Conservation (phyloP, 92 coral and sea anemone species). For the Phymanthus crucifer region DNA sequence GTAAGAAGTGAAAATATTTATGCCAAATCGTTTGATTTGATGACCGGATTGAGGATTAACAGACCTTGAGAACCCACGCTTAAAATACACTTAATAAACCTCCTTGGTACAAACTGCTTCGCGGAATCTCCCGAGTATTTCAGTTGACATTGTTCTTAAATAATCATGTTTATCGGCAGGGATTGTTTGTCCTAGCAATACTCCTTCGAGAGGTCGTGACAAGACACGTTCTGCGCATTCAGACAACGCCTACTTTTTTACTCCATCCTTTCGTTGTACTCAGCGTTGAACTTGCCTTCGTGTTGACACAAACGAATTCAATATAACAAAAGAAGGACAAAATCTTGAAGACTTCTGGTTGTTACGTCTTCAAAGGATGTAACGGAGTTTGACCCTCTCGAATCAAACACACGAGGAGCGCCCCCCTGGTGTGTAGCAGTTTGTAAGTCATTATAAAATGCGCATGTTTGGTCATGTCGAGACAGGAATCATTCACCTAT, state of each 20-base stretch:
- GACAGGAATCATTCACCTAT: not conserved
- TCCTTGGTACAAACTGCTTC: not conserved
- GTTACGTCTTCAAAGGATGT: not conserved
- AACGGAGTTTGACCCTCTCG: conserved; percentile 2
- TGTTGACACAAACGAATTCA: conserved; percentile 1
- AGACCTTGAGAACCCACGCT: not conserved
- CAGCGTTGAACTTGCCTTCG: not conserved
- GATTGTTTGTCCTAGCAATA: not conserved
- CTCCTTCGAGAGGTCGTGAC: not conserved
- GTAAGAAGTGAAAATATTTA: conserved; percentile 33
- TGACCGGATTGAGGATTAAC: conserved; percentile 19
- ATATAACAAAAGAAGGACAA: not conserved
- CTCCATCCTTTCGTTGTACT: not conserved
- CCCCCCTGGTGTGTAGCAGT: conserved; percentile 11
- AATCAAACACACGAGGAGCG: not conserved
- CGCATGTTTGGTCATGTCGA: conserved; percentile 17
- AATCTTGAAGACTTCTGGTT: not conserved
- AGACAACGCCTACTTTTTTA: conserved; percentile 3
- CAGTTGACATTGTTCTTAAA: not conserved
- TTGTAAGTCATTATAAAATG: conserved; percentile 19
- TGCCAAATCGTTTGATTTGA: conserved; percentile 24
- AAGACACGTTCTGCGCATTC: not conserved
- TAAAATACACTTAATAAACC: not conserved
- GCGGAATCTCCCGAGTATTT: not conserved
- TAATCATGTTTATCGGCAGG: not conserved